Percentiles rank a stretch among this genome's conserved stretches.
These are phyloP conservation scores for Cepaea nemoralis DNA, from an alignment of 1,140 invertebrate genomes.

Conservation along the genomic window DNA sequence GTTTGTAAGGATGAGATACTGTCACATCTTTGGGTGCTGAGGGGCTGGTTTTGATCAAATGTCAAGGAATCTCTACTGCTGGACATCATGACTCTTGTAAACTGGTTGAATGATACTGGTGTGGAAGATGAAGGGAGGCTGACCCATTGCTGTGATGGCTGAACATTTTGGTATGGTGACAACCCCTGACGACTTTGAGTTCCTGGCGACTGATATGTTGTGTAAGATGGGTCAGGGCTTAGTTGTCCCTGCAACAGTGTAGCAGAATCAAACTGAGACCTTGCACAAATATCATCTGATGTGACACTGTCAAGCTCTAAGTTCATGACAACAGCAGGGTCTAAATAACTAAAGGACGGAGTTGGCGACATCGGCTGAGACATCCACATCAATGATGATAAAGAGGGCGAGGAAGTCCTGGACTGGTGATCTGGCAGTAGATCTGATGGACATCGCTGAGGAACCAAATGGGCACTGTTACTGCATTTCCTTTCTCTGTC, in stretches of 20 bases:
- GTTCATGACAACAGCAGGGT: background rate
- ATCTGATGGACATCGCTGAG: background rate
- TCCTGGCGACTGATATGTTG: background rate
- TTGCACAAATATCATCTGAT: background rate
- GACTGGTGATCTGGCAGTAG: background rate
- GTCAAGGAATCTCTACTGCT: background rate
- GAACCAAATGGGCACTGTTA: background rate
- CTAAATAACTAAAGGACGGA: constrained; percentile 12
- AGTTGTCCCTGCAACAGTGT: background rate
- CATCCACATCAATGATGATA: background rate
- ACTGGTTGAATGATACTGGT: background rate
- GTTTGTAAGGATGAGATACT: background rate
- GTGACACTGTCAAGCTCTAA: background rate
- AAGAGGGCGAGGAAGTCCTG: background rate
- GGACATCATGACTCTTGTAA: background rate
- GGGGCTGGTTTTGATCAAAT: background rate
- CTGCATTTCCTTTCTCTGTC: background rate
- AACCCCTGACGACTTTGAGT: background rate
- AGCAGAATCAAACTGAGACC: background rate
- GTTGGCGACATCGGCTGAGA: background rate
- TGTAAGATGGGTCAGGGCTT: background rate
- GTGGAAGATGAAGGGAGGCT: background rate
- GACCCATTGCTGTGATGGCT: background rate
- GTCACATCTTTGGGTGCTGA: too few species aligned
- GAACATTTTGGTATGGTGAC: background rate